Percentiles rank a stretch among this genome's conserved stretches.
These are phyloP conservation scores for Magallana angulata DNA, from an alignment of 1,140 invertebrate genomes.

Conservation along the genomic window DNA sequence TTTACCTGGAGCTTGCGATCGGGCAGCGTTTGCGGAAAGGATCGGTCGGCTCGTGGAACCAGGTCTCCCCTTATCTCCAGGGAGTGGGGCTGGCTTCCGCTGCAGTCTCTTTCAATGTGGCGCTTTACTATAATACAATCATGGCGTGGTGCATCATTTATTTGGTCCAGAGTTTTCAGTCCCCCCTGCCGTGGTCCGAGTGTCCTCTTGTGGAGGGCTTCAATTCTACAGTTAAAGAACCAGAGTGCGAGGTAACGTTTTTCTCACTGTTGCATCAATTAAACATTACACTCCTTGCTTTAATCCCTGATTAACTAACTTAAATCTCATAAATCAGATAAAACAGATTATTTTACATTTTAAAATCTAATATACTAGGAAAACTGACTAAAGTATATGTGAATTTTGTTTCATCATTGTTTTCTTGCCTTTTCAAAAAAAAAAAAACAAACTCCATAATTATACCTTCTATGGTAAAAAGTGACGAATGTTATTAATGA, in stretches of 20 bases:
- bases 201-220: constrained; percentile 80
- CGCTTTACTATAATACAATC: constrained; percentile 99
- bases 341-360: no score
- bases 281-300: no score
- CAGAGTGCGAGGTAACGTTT: neutral
- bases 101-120: constrained; percentile 97
- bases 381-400: no score
- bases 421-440: no score
- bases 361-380: no score
- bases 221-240: constrained; percentile 8
- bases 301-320: no score
- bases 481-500: no score
- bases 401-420: no score
- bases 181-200: constrained; percentile 93
- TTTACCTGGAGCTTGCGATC: constrained; percentile 80
- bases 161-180: constrained; percentile 81
- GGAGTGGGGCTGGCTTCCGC: constrained; percentile 97
- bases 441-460: no score
- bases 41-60: constrained; percentile 69
- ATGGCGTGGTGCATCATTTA: constrained; percentile 98
- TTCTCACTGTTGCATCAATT: neutral
- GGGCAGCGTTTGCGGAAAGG: constrained; percentile 77
- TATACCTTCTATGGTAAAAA: no score
- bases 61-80: constrained; percentile 70
- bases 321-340: no score